These are phyloP conservation scores for Abramis brama DNA, from an alignment of 2,113 vertebrate species.

Conservation along the genomic window DNA sequence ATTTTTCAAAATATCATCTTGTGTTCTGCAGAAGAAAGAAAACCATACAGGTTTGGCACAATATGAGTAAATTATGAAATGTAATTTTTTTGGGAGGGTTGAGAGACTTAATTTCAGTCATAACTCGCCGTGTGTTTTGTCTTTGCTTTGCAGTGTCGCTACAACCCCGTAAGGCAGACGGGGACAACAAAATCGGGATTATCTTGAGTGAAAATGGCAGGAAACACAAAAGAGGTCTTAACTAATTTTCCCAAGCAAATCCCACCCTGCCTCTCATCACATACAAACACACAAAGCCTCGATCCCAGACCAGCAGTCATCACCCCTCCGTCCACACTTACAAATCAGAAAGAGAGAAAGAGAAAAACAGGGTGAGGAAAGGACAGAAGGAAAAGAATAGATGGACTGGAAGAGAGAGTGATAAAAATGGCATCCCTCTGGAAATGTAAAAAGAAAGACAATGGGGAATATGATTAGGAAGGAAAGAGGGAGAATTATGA, in stretches of 20 bases:
- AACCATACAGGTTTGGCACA: not conserved
- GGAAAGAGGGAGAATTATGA: conserved; percentile 14
- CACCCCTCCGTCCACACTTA: conserved; percentile 12
- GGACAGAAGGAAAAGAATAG: conserved; percentile 12
- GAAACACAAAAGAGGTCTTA: conserved; percentile 23
- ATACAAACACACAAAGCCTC: conserved; percentile 2
- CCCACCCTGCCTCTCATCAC: conserved; percentile 16
- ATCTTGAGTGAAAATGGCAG: not conserved
- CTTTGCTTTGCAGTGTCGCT: not conserved
- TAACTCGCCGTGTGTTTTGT: not conserved
- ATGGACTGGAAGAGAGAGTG: conserved; percentile 22
- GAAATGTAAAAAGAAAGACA: not conserved
- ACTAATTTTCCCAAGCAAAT: conserved; percentile 41
- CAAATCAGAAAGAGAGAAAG: conserved; percentile 18
- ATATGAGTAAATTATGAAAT: not conserved
- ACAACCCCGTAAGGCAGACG: not conserved
- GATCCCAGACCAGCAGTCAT: conserved; percentile 4
- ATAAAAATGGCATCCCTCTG: conserved; percentile 16
- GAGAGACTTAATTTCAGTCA: no score
- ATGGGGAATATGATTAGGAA: conserved; percentile 19
- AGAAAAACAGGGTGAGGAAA: conserved; percentile 30
- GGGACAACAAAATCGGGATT: not conserved
- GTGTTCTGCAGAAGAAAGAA: not conserved
- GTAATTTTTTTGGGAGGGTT: not conserved
- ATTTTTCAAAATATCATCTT: conserved; percentile 4